Base-by-base conservation (phyloP, 2,797 vertebrate genomes). In the Remorina albescens region DNA sequence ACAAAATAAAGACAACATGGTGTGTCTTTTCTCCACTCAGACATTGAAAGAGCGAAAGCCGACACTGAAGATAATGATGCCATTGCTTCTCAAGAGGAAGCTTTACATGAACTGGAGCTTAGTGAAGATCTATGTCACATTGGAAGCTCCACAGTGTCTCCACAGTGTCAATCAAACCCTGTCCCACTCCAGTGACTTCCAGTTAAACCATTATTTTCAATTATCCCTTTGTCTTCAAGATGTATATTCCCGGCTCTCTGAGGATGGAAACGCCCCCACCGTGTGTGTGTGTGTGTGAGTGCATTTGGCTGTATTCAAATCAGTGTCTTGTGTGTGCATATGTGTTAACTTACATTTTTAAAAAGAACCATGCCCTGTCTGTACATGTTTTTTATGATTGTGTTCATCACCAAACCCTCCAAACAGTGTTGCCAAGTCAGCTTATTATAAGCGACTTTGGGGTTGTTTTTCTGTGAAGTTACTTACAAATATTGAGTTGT, bases 131-230 rank as follows among this genome's bases (percentile, higher is more conserved):
- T 13, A 3, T 66, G 51, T 53, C 55, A 28, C 11, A 61, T 21
- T 19, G n/a, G n/a, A n/a, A n/a, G n/a, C n/a, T n/a, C n/a, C n/a
- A n/a, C n/a, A n/a, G n/a, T n/a, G n/a, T 60, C 81, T 49, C 59
- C 67, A 71, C 32, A 44, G 69, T 25, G 44, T 10, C 16, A 77
- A 55, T 72, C 50, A 69, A 74, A 80, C 58, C 60, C 23, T 12
- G n/a, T 25, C 39, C 36, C 32, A 49, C 70, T 55, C 7, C 26
- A 60, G 74, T 64, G 37, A 66, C 71, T 75, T 59, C 58, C 57
- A 71, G 62, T 82, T 47, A 59, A 81, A 83, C 79, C 67, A 68
- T 73, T 67, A 75, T 73, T 68, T 73, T 66, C 53, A 49, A 77
- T 53, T 79, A 78, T 36, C 47, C 42, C 71, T 65, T 73, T 60